Evolutionary conservation across 2,113 vertebrate genomes (phyloP), one percentile per base, ranked within the genome.

Genomic region (Eonycteris spelaea): DNA sequence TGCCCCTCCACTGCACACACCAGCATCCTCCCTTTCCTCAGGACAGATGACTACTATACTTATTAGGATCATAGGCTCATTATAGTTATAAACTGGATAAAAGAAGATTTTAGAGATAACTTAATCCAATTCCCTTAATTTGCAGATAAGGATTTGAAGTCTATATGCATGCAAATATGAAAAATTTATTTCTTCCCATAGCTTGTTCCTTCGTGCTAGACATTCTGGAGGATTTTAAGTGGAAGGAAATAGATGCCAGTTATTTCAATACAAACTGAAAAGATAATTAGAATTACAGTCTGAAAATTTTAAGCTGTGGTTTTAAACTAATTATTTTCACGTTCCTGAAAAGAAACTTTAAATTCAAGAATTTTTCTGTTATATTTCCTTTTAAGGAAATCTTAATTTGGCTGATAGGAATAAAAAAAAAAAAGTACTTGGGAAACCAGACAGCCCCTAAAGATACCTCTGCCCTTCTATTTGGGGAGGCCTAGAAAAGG

Each of bases 331-430:
- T 87, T 83, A 86, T 90, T 86, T 86, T 33, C 48, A 90, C 84
- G 30, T 77, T 79, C 26, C 53, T 63, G 33, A 57, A 38, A 57
- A 24, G 90, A 65, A 35, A 3, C 1, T 38, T 65, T 83, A 77
- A 51, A 82, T 71, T 70, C 83, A 90, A 87, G 26, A 67, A 57
- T 51, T 91, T 90, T 94, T 77, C 79, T 18, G 33, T 28, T 86
- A 55, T 45, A 94, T 83, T 86, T 86, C 68, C n/a, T 93, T 83
- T 65, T 89, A 57, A 78, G 67, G 55, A 79, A 85, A 87, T 61
- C 80, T 89, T 75, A 63, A 94, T 86, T 75, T 43, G 51, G 14
- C 57, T 63, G 13, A 67, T 21, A 55, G 28, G 84, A 74, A 7
- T 77, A 65, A 45, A 30, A 77, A 65, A 45, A 30, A 77, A 75